Conservation (phyloP, 2,797 vertebrate genomes). For the Gymnodraco acuticeps region DNA sequence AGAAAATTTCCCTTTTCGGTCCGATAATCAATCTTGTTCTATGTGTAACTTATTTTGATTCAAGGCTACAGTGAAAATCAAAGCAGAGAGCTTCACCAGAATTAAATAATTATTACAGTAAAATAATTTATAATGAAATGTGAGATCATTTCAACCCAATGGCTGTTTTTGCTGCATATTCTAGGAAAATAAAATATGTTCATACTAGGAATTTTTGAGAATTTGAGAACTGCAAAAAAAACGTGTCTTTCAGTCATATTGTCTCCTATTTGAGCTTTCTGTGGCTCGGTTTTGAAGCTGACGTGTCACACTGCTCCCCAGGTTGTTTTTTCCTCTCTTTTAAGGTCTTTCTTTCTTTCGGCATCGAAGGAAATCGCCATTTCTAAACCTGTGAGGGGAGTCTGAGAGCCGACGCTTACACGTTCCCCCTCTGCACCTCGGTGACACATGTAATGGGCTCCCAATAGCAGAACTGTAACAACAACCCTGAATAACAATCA, state of each 20-base stretch:
- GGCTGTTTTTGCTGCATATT: neutral
- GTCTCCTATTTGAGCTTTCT: neutral
- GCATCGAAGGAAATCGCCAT: slow-evolving; percentile 27
- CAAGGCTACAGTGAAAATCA: neutral
- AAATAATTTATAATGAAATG: neutral
- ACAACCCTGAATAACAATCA: slow-evolving; percentile 65
- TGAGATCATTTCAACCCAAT: neutral
- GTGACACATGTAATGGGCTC: slow-evolving; percentile 62
- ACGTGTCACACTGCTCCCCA: slow-evolving; percentile 22
- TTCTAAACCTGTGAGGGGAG: slow-evolving; percentile 40
- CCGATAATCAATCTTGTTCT: neutral
- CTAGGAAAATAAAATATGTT: neutral
- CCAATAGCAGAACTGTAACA: slow-evolving; percentile 49
- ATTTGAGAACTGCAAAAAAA: neutral
- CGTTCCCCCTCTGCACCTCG: slow-evolving; percentile 52
- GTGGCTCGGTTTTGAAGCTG: neutral
- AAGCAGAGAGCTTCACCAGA: neutral
- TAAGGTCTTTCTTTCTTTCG: slow-evolving; percentile 40
- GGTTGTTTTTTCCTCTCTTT: slow-evolving; percentile 25
- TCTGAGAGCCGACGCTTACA: slow-evolving; percentile 30
- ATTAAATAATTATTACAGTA: neutral
- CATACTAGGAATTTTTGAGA: neutral
- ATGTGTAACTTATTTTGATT: neutral
- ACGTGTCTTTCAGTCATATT: too few relatives aligned
- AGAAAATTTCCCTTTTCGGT: neutral